Percentiles rank a stretch among this genome's conserved stretches.
Conservation (phyloP, 2,797 vertebrate species). For the Astyanax mexicanus region DNA sequence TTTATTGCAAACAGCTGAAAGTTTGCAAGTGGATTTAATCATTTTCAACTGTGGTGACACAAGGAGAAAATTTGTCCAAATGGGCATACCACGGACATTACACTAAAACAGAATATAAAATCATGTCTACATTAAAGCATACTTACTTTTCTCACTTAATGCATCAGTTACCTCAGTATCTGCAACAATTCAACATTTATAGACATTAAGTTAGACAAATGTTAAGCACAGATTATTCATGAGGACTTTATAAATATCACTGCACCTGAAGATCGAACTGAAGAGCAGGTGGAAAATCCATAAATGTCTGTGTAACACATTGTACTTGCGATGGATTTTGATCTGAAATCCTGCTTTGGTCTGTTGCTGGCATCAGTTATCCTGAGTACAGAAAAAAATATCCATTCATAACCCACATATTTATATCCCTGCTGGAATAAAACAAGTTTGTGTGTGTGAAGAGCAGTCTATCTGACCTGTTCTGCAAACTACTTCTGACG, state of each 20-base stretch:
- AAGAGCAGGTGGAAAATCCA: constrained; percentile 74
- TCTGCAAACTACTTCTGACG: constrained; percentile 83
- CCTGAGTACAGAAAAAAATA: constrained; percentile 63
- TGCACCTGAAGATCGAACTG: constrained; percentile 79
- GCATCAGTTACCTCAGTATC: constrained; percentile 57
- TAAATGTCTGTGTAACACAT: constrained; percentile 73
- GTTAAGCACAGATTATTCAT: background rate
- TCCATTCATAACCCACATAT: constrained; percentile 1
- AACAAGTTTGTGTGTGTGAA: background rate
- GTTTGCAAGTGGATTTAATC: no score
- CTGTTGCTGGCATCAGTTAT: constrained; percentile 79
- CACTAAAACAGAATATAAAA: no score
- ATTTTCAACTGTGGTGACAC: no score
- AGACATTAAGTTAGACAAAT: background rate
- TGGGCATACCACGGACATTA: no score
- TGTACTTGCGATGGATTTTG: constrained; percentile 73
- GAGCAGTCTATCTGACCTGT: constrained; percentile 74
- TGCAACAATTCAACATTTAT: constrained; percentile 33
- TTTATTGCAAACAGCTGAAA: no score
- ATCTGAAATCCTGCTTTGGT: constrained; percentile 79
- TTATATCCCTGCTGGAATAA: background rate
- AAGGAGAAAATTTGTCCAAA: no score
- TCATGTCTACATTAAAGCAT: background rate
- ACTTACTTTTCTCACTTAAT: constrained; percentile 61
- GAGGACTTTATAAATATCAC: background rate